Conservation (phyloP, 2,888 invertebrate genomes). For the Scaptomyza cyrtandrae region DNA sequence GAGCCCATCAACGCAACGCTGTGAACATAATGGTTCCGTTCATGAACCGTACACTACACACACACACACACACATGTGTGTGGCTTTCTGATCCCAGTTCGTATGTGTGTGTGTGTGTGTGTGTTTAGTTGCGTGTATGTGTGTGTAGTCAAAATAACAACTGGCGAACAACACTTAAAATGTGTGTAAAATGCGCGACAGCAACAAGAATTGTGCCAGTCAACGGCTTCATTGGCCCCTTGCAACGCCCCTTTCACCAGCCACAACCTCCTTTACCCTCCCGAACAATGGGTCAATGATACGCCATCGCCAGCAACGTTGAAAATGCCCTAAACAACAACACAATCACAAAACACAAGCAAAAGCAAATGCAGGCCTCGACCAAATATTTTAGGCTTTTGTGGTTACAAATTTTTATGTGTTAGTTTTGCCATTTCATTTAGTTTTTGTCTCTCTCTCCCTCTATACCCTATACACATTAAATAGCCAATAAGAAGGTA, state of each 20-base stretch:
- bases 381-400: conserved; percentile 50
- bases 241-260: conserved; percentile 31
- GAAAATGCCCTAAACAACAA: neutral
- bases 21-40: conserved; percentile 69
- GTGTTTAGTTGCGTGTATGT: neutral
- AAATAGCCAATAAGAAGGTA: neutral
- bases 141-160: conserved; percentile 58
- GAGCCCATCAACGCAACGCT: conserved; percentile 67
- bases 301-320: conserved; percentile 25
- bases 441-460: conserved; percentile 41
- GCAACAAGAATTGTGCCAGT: conserved; percentile 51
- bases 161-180: conserved; percentile 76
- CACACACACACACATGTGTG: conserved; percentile 24
- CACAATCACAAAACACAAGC: neutral
- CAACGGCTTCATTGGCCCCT: conserved; percentile 62
- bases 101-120: neutral
- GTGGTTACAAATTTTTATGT: conserved; percentile 75
- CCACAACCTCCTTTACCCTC: neutral
- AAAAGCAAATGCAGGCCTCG: conserved; percentile 6
- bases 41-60: conserved; percentile 33
- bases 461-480: conserved; percentile 36
- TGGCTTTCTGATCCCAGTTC: conserved; percentile 1
- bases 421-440: conserved; percentile 68
- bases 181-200: conserved; percentile 72
- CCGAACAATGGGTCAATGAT: conserved; percentile 67